Evolutionary conservation across 2,113 vertebrate species (phyloP).

Genomic region (Vireo altiloquus): DNA sequence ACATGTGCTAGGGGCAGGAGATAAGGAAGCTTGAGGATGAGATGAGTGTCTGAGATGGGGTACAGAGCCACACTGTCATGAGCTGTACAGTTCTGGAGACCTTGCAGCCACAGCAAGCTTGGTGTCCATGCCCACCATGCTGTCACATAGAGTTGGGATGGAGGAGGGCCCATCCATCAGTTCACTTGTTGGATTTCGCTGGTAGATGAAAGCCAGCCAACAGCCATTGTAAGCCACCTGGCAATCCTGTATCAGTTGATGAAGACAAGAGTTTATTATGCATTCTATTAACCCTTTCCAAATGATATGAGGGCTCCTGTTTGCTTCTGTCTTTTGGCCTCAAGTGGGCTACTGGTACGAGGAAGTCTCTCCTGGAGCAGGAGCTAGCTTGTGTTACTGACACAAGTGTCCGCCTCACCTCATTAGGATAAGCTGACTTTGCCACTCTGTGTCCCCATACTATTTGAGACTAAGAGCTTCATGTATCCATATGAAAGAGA

Average conservation of each 20-base stretch:
- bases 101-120: background rate
- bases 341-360: background rate
- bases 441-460: background rate
- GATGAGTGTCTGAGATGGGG: background rate
- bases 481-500: background rate
- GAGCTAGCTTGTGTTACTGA: background rate
- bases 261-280: background rate
- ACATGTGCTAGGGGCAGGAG: background rate
- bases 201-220: background rate
- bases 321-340: background rate
- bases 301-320: background rate
- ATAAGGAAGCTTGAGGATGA: background rate
- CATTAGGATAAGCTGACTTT: background rate
- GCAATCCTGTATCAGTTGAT: background rate
- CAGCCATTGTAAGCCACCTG: background rate
- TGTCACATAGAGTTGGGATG: background rate
- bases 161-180: background rate
- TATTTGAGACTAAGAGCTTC: background rate
- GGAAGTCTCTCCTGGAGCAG: background rate
- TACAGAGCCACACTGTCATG: background rate
- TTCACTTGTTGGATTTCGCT: background rate
- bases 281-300: background rate
- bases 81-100: background rate
- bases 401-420: background rate
- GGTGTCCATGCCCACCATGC: accelerated